Base-by-base conservation (phyloP, 2,113 vertebrate species). In the Macheiramphus alcinus region DNA sequence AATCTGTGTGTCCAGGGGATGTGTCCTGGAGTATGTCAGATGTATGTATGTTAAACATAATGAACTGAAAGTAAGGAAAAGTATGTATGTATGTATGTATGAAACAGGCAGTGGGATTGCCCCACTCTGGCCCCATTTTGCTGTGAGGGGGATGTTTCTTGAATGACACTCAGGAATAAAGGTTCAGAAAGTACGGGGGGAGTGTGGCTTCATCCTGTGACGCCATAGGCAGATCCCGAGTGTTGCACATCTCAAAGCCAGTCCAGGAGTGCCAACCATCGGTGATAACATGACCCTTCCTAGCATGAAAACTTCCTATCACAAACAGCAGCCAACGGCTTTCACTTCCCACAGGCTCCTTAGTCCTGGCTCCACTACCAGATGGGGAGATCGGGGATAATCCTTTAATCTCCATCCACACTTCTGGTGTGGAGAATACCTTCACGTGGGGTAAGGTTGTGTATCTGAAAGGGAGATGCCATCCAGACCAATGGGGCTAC, bases 331-430 rank as follows among this genome's bases (percentile, higher is more conserved):
- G 90, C 36, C 36, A 52, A 80, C 19, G 45, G 23, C 32, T 78
- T 89, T 56, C 1, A 4, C 29, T 34, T 73, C 31, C 47, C 34
- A 73, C 20, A 42, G 56, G 9, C 29, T 90, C 36, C 38, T 38
- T 31, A 0, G 0, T 31, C 17, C 32, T 72, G 38, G 32, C 53
- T 50, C 18, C 2, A 2, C 50, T 67, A 56, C 1, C 1, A 50
- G 14, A 74, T 15, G 6, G 9, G 59, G 40, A 70, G 7, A 7
- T 27, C 0, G 0, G 16, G 34, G 18, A 61, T n/a, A 70, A 80
- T 47, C 16, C 45, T 61, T 70, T 86, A 16, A 82, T 59, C 18
- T 71, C 16, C 43, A 66, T 22, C 40, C 50, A 85, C 9, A 29
- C 21, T 71, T 74, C 42, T 40, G n/a, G 14, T 62, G 56, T 58